Evolutionary conservation across 2,797 vertebrate species (phyloP).

Genomic region (Arremon brunneinucha): DNA sequence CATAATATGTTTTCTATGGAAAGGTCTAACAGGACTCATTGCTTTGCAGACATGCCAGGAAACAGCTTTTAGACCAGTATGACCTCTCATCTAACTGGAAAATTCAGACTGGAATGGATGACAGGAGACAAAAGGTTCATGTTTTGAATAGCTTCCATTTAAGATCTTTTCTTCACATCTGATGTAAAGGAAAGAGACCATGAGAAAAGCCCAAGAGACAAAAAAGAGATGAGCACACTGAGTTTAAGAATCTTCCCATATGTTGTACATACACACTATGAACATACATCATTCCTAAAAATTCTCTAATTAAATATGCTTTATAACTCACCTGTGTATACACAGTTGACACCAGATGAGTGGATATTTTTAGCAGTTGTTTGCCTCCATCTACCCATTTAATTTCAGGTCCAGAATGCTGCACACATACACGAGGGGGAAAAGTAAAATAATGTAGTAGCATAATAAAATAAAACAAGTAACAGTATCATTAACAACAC

Average conservation of each 20-base stretch:
- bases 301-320: background rate
- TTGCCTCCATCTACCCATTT: constrained; percentile 98
- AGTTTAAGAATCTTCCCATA: background rate
- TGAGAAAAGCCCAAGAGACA: background rate
- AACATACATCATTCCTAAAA: background rate
- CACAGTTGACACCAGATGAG: constrained; percentile 94
- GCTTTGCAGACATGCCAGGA: background rate
- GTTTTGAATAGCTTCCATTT: background rate
- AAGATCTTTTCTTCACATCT: background rate
- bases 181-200: background rate
- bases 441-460: background rate
- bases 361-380: constrained; percentile 87
- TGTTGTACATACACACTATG: background rate
- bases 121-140: background rate
- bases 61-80: background rate
- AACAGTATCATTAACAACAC: background rate
- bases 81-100: background rate
- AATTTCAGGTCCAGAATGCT: constrained; percentile 91
- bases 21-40: background rate
- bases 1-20: background rate
- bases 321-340: constrained; percentile 87
- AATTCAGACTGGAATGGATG: background rate
- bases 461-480: background rate
- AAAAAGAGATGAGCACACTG: background rate
- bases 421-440: background rate